Evolutionary conservation across 2,113 vertebrate species (phyloP), one percentile per base, ranked within the genome.

Genomic region (Myotis lucifugus): DNA sequence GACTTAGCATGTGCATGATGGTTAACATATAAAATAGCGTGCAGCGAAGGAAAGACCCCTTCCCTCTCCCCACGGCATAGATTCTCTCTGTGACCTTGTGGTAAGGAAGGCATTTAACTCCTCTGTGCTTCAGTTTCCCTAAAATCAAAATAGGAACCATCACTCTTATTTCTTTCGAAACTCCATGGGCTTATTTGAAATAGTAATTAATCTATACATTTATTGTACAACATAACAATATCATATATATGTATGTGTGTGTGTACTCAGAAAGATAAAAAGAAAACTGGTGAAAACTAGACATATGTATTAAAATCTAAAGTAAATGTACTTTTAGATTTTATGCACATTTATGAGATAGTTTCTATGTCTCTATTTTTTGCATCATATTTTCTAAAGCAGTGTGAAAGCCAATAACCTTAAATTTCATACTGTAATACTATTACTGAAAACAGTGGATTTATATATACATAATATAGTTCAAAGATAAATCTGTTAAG

Each of bases 11-110:
- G 83, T 59, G 94, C 95, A 19, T 98, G 98, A 98, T 97, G 98
- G 97, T 97, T 98, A 98, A 84, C 97, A 97, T 97, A 96, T 83
- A 98, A 97, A 97, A 96, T 94, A 77, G 96, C 90, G 88, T 32
- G 32, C 90, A 69, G 23, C 29, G 76, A 95, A 91, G 96, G 91
- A 97, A 90, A 96, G 97, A 96, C 79, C 95, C 88, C 92, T 95
- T 95, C 94, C 88, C 85, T 94, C 69, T 3, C 88, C 85, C 59
- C 9, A 52, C 70, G 0, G 93, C 54, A 90, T 90, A 88, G 81
- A 79, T 90, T 95, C 85, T 85, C 96, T 70, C 52, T 74, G 82
- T 83, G 88, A 95, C 94, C 92, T 96, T 76, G 84, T 48, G 91
- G 85, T 52, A 78, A 97, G 73, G 50, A 88, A 92, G 37, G 50